These are phyloP conservation scores for Seira sanloemensis DNA, from an alignment of 2,888 invertebrate genomes.

Conservation along the genomic window DNA sequence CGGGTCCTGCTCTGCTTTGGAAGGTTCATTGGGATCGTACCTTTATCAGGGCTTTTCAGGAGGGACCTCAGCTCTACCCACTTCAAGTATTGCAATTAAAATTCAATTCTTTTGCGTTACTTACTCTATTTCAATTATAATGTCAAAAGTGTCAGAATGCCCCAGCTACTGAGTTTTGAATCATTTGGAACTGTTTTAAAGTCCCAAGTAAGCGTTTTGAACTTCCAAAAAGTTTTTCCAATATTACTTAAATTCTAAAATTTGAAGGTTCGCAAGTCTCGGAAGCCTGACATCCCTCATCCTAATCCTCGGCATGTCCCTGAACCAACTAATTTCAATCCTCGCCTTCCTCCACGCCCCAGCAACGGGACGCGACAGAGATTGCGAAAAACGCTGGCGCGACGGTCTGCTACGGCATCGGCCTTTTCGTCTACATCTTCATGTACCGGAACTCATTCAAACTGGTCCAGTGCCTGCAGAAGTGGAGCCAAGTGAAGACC, in stretches of 20 bases:
- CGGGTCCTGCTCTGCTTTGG: conserved; percentile 56
- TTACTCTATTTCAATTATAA: not conserved
- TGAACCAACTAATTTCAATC: conserved; percentile 45
- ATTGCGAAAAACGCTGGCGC: conserved; percentile 57
- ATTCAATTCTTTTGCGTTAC: not conserved
- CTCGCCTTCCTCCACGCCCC: conserved; percentile 56
- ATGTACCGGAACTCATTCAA: not conserved
- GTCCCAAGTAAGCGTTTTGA: too few species aligned
- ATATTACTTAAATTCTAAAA: not conserved
- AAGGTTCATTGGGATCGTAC: conserved; percentile 53
- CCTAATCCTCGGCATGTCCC: conserved; percentile 37
- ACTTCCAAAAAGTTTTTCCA: too few species aligned
- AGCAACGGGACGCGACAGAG: conserved; percentile 59
- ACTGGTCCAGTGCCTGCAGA: conserved; percentile 19
- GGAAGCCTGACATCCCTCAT: conserved; percentile 33
- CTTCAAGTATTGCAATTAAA: not conserved
- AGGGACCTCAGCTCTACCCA: not conserved
- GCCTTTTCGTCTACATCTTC: conserved; percentile 64
- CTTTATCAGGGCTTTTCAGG: conserved; percentile 56
- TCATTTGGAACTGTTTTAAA: too few species aligned
- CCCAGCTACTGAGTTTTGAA: not conserved
- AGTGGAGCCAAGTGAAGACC: conserved; percentile 49
- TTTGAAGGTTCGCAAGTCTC: conserved; percentile 38
- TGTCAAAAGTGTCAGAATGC: not conserved
- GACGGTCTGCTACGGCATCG: conserved; percentile 64